Evolutionary conservation across 2,113 vertebrate genomes (phyloP).

Genomic region (Gopherus flavomarginatus): DNA sequence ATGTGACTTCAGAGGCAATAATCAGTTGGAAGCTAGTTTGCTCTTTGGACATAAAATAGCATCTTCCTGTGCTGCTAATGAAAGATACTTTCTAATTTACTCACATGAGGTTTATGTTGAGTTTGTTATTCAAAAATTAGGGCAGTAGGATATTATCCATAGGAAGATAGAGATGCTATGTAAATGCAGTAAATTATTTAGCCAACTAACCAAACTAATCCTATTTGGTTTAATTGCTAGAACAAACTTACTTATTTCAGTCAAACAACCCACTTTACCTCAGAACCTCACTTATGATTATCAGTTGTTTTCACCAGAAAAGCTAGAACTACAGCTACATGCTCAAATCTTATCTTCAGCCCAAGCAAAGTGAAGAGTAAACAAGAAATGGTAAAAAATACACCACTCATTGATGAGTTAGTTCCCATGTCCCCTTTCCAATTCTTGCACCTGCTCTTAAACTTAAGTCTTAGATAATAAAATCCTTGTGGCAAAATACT

Average conservation of each 20-base stretch:
- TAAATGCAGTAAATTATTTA: background rate
- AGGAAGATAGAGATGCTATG: background rate
- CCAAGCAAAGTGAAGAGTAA: background rate
- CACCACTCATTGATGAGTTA: background rate
- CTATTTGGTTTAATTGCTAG: constrained; percentile 38
- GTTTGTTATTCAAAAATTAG: background rate
- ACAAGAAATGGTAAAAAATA: background rate
- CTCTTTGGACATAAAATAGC: background rate
- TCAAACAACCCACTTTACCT: constrained; percentile 24
- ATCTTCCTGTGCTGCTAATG: background rate
- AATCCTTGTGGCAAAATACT: too few relatives aligned
- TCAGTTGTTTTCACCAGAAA: background rate
- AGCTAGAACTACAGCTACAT: rapidly evolving
- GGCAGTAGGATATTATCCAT: background rate
- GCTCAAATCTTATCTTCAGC: background rate
- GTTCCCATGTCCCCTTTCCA: background rate
- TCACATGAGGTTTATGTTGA: background rate
- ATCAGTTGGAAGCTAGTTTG: background rate
- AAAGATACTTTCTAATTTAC: background rate
- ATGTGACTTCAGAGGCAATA: background rate
- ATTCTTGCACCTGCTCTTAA: background rate
- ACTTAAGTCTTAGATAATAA: background rate
- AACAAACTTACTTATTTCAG: constrained; percentile 54
- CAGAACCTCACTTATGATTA: constrained; percentile 9
- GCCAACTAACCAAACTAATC: background rate